Evolutionary conservation across 2,113 vertebrate species (phyloP), one percentile per base, ranked within the genome.

Genomic region (Oncorhynchus masou): DNA sequence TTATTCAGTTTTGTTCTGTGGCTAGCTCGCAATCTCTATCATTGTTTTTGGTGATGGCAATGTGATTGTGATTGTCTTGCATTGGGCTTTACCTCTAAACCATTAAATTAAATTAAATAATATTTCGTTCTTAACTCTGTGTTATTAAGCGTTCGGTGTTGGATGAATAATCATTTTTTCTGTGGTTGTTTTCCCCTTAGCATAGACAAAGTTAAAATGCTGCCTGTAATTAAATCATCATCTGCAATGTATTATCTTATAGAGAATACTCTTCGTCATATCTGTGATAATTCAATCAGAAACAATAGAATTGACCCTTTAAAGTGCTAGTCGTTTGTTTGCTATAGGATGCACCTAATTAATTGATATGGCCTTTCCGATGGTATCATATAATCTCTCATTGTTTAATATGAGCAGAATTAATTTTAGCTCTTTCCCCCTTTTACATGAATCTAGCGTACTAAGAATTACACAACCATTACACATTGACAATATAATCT

Each of bases 261-360:
- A 24, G 4, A 22, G 19, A 48, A 24, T 70, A 19, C 45, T 48
- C 1, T 69, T 34, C n/a, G 0, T 64, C 11, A 15, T 29, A 67
- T 15, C 65, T 70, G 68, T 70, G 68, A 25, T 48, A 49, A 48
- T 70, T n/a, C 9, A 15, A 24, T 24, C 45, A 20, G 34, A 70
- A 48, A 49, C 5, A 70, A 48, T 49, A 8, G 9, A 48, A 48
- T 70, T 22, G 13, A 24, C 5, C 12, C 20, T 48, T 70, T 70
- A 13, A 68, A 49, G 68, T 67, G 65, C 20, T 49, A n/a, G n/a
- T 70, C 4, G 15, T 70, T 70, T 70, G 68, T 70, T 22, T 70
- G 19, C 29, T n/a, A 29, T 20, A 68, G 31, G 67, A 39, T 5
- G 20, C 67, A 68, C 20, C 31, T 9, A 45, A 68, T 34, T 68